Conservation (phyloP, 2,888 invertebrate genomes). For the Hydrotaea diabolus region DNA sequence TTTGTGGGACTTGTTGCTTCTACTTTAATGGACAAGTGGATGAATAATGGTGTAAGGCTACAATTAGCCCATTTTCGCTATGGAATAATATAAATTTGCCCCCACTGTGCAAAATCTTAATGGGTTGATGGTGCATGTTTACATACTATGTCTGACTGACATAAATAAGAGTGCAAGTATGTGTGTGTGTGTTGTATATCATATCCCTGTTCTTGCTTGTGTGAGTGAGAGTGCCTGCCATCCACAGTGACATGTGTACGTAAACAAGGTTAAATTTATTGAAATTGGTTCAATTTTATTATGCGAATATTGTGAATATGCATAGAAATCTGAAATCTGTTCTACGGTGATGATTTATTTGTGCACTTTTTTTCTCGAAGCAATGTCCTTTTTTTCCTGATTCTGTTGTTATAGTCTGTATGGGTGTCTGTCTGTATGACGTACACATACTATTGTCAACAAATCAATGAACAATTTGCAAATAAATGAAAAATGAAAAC, state of each 20-base stretch:
- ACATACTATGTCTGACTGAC: neutral
- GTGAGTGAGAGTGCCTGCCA: neutral
- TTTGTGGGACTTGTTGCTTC: too few relatives aligned
- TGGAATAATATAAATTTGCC: neutral
- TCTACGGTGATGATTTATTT: neutral
- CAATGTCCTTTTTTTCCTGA: neutral
- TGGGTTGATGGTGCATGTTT: neutral
- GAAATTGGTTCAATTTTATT: constrained; percentile 26
- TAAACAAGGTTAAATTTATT: constrained; percentile 34
- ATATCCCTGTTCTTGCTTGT: too few relatives aligned
- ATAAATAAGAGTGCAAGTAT: neutral
- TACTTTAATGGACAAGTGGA: too few relatives aligned
- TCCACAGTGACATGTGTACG: constrained; percentile 10
- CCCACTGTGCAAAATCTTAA: neutral
- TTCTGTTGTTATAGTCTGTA: neutral
- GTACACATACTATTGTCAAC: constrained; percentile 23
- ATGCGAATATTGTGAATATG: neutral
- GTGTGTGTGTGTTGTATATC: too few relatives aligned
- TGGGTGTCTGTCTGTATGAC: neutral
- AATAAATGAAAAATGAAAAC: neutral
- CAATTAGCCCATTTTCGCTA: too few relatives aligned
- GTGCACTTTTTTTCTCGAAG: neutral
- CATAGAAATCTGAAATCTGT: constrained; percentile 5
- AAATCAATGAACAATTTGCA: constrained; percentile 30
- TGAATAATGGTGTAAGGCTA: too few relatives aligned